Base-by-base conservation (phyloP, 2,888 invertebrate species). In the Drosophila helvetica region DNA sequence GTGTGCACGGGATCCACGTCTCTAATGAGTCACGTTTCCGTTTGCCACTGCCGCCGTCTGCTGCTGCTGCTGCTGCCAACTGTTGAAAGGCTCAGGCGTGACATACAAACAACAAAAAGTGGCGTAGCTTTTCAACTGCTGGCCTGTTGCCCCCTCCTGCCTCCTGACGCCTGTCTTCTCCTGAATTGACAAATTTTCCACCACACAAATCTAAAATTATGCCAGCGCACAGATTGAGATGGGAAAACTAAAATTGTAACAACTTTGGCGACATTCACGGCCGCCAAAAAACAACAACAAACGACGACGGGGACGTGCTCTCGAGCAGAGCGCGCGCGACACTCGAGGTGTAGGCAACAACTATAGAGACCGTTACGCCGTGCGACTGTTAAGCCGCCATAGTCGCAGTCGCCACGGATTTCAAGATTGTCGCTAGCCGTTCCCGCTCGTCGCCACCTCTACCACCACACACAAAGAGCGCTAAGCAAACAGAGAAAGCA, bases 301-400 rank as follows among this genome's bases (percentile, higher is more conserved):
- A n/a, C 15, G 38, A 42, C 52, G 42, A 47, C 25, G 47, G 48
- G 30, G 55, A 67, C 73, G 69, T 62, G 71, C 70, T 70, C 55
- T 56, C 67, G 43, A 55, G 33, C 50, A 50, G 57, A 43, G 59
- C 66, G 70, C 78, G 74, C 81, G 67, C 74, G 62, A 73, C 84
- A 79, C 84, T 81, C 84, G 73, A 81, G 79, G 70, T 71, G 79
- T 74, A 74, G 69, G 68, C 79, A 73, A 81, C 83, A 65, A 76
- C 71, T 73, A 79, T 74, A n/a, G 38, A 6, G 65, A 52, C 57
- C 33, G 45, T 56, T 46, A 22, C 43, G 25, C 53, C 38, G 38
- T 56, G 27, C 47, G 38, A 18, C 65, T 57, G 59, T 57, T 57
- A 64, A 57, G 75, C 75, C 71, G 67, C 61, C 74, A 57, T 57